Evolutionary conservation across 1,140 invertebrate species (phyloP).

Genomic region (Globodera rostochiensis): DNA sequence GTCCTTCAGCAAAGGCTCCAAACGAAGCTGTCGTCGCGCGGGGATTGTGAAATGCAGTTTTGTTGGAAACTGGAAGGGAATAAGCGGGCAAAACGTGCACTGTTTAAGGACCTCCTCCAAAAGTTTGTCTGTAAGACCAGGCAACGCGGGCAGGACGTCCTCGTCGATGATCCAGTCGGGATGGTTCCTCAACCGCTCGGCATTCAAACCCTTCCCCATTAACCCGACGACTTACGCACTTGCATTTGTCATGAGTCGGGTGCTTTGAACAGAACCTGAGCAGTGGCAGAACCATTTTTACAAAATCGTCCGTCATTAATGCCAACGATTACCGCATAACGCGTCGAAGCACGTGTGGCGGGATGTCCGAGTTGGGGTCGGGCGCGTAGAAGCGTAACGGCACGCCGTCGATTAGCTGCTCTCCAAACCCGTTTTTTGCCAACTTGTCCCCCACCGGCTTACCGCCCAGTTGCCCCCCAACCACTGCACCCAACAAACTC

Average conservation of each 20-base stretch:
- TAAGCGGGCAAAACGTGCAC: neutral
- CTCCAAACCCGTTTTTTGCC: too few relatives aligned
- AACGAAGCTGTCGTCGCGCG: too few relatives aligned
- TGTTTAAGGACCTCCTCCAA: neutral
- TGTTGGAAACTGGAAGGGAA: neutral
- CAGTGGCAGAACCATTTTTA: too few relatives aligned
- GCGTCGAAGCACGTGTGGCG: too few relatives aligned
- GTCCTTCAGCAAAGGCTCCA: too few relatives aligned
- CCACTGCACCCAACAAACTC: neutral
- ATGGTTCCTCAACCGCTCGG: neutral
- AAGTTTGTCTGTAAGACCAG: neutral
- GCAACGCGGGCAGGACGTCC: neutral
- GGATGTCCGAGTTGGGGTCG: too few relatives aligned
- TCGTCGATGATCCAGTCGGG: conserved; percentile 9
- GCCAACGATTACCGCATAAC: neutral
- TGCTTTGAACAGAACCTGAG: neutral
- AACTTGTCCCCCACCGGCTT: too few relatives aligned
- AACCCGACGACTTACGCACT: neutral
- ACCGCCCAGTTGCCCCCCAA: too few relatives aligned
- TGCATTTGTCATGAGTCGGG: conserved; percentile 41
- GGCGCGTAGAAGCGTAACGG: too few relatives aligned
- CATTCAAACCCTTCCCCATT: too few relatives aligned
- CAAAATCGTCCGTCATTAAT: neutral
- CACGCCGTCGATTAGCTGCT: too few relatives aligned
- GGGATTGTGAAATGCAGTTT: too few relatives aligned